Base-by-base conservation (phyloP, 2,888 invertebrate genomes). In the Pandemis corylana region DNA sequence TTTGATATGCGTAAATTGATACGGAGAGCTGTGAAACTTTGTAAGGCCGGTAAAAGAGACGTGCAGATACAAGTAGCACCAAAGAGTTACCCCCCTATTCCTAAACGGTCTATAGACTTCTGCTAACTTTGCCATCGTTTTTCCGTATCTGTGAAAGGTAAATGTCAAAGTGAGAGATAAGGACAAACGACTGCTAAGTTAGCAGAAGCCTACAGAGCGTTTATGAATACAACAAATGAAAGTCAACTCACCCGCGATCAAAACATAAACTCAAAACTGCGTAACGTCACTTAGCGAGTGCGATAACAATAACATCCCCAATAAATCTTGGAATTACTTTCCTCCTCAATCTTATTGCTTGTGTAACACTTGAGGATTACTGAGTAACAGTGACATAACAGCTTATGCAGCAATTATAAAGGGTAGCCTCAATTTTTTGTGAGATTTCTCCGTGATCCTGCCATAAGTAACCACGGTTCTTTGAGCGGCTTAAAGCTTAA, bases 1-100 rank as follows among this genome's bases (percentile, higher is more conserved):
- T 74, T 73, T 66, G 71, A 76, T 76, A 77, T 72, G 61, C 71
- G 71, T 68, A 72, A 73, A 71, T 71, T 62, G 68, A 73, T 68
- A 73, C 44, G 12, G 49, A 59, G 65, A 59, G 67, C 42, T 64
- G 53, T 65, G 63, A 63, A 71, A 75, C 70, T 28, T 49, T 51
- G 42, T 70, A 70, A 20, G 42, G 53, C n/a, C 41, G 36, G n/a
- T 42, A 64, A 56, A 71, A 61, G 12, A 61, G 59, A 36, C 36
- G 28, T 36, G 5, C 12, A 10, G 0, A 36, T 28, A 61, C 36
- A 61, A 13, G 3, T 12, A 36, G 36, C 59, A 36, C 36, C 59
- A 61, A 28, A 3, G 20, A 12, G 4, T 20, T 20, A n/a, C n/a
- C n/a, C n/a, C n/a, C n/a, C n/a, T n/a, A n/a, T n/a, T n/a, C n/a